Base-by-base conservation (phyloP, 1,140 invertebrate species). In the Dreissena rostriformis region DNA sequence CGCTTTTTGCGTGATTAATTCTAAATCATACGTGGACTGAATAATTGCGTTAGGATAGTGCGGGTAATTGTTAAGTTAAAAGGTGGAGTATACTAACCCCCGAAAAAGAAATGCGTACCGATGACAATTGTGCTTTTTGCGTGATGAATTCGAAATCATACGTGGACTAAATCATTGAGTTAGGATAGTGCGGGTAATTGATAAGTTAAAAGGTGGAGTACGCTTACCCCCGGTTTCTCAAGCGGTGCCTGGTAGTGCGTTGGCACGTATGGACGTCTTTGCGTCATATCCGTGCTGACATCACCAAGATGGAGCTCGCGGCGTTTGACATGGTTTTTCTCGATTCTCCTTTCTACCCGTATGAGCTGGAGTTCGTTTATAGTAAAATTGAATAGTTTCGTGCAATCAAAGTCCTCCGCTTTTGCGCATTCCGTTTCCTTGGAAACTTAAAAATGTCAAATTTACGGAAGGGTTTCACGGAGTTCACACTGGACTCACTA, bases 361-460 rank as follows among this genome's bases (percentile, higher is more conserved):
- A 77, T 19, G n/a, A 84, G 57, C 66, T 84, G 82, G 14, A 84
- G 82, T 53, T 84, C 73, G 28, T 84, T 84, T 74, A 84, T 77
- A 15, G 82, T 84, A 63, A 84, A 84, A 65, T 77, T 84, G 63
- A 84, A 84, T 24, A 84, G 51, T 29, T 78, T 78, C 29, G 67
- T 19, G 77, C 82, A 84, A 61, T 77, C 82, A 49, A 84, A 77
- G 19, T 84, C 82, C 4, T 70, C 55, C 57, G 29, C 51, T 53
- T 65, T 71, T 15, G 26, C 49, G 28, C 51, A 66, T 53, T 66
- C 7, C 52, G 29, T 39, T 39, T 39, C 76, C 65, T 76, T 15
- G 74, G 51, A 77, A 84, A 84, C 24, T 78, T 61, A 15, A 77
- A 77, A 71, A 84, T 76, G 66, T 39, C 22, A 39, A 84, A 77